Base-by-base conservation (phyloP, 2,888 invertebrate species). In the Notodonta dromedarius region DNA sequence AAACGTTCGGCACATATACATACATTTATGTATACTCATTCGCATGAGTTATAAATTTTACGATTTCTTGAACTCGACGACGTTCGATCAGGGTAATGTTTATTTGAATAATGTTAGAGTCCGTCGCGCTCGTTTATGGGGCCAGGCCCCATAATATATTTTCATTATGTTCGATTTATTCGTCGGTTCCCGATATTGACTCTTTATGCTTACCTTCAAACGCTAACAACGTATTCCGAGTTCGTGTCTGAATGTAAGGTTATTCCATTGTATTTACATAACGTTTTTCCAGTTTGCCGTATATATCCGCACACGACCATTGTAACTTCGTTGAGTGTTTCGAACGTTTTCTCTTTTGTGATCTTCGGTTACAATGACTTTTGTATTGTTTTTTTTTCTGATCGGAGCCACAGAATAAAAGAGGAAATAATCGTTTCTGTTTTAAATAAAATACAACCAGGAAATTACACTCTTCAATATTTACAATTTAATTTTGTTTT, bases 111-210 rank as follows among this genome's bases (percentile, higher is more conserved):
- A 84, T 84, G 83, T 87, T 84, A 80, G 82, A 78, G 80, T 82
- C 70, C 74, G 76, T 81, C 80, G 80, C 78, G 80, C 78, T 82
- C 87, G 84, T 87, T 89, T 88, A 88, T 84, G 87, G 86, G 81
- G 85, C 76, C 83, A 82, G 78, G 72, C 78, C 77, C 80, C 77
- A 84, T 85, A 87, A 88, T 90, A 88, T 90, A 89, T 90, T 89
- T 88, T 88, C 89, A 90, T 90, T 89, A 89, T 87, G 86, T 88
- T 82, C 85, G 84, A 86, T 90, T 90, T 90, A 87, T 88, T 86
- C 84, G 84, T 79, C 80, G 85, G 78, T 80, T 86, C 77, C 81
- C 84, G 84, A 86, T 88, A 89, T 87, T 83, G 82, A 85, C 82
- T 88, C 84, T 87, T 85, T 86, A 86, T 82, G 84, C 82, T 85